These are phyloP conservation scores for Aeoliscus strigatus DNA, from an alignment of 2,797 vertebrate species.

Conservation along the genomic window DNA sequence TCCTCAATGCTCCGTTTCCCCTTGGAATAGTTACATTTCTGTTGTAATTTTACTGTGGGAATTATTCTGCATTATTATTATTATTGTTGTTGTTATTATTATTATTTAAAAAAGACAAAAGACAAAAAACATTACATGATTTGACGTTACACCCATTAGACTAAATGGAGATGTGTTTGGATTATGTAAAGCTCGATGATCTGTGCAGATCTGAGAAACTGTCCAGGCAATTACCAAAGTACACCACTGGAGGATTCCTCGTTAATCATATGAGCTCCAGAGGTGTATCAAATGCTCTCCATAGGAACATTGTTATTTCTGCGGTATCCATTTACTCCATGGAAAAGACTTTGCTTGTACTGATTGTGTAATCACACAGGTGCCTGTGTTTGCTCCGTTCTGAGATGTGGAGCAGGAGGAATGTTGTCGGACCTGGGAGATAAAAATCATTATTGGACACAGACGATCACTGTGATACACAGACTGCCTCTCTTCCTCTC, in stretches of 20 bases:
- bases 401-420: not conserved
- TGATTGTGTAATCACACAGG: conserved; percentile 34
- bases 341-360: conserved; percentile 36
- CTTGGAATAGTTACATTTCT: too few species aligned
- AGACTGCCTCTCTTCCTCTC: too few species aligned
- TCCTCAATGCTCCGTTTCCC: too few species aligned
- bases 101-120: too few species aligned
- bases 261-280: conserved; percentile 62
- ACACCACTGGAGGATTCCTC: conserved; percentile 48
- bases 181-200: conserved; percentile 62
- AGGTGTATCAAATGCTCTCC: conserved; percentile 37
- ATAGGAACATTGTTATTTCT: conserved; percentile 45
- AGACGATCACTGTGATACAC: too few species aligned
- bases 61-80: too few species aligned
- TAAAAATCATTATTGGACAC: too few species aligned
- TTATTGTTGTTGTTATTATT: conserved; percentile 8
- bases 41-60: too few species aligned
- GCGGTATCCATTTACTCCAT: conserved; percentile 46
- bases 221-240: conserved; percentile 55
- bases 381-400: conserved; percentile 3
- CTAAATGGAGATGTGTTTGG: conserved; percentile 34
- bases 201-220: conserved; percentile 41
- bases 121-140: too few species aligned
- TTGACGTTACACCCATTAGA: conserved; percentile 45
- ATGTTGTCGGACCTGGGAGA: conserved; percentile 6